Conservation (phyloP, 2,113 vertebrate species). For the Corythoichthys haematopterus region DNA sequence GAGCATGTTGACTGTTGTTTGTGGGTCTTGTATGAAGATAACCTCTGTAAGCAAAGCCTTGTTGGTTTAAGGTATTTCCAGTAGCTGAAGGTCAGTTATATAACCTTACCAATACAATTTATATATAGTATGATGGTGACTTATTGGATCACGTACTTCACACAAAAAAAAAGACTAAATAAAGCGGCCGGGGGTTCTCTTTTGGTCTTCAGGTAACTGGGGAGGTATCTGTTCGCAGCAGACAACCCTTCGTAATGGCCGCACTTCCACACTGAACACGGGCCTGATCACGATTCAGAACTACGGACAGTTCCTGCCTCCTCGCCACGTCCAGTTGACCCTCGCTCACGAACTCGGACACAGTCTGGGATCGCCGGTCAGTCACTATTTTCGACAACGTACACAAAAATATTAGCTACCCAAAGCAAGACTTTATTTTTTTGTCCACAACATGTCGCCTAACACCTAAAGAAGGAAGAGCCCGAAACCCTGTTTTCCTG, state of each 20-base stretch:
- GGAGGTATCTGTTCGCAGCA: slow-evolving; percentile 76
- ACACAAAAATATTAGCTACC: neutral
- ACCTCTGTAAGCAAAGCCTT: slow-evolving; percentile 10
- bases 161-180: neutral
- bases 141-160: neutral
- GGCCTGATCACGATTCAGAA: slow-evolving; percentile 79
- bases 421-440: neutral
- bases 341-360: slow-evolving; percentile 80
- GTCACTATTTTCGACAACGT: slow-evolving; percentile 25
- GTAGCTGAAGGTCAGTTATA: slow-evolving; percentile 28
- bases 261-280: slow-evolving; percentile 63
- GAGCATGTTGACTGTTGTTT: neutral
- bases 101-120: slow-evolving; percentile 16
- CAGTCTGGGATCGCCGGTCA: slow-evolving; percentile 77
- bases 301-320: slow-evolving; percentile 70
- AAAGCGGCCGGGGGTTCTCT: neutral
- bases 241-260: slow-evolving; percentile 17
- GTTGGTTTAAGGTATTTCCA: slow-evolving; percentile 42
- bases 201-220: slow-evolving; percentile 61
- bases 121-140: neutral
- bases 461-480: neutral
- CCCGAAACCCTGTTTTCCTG: neutral
- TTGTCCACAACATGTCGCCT: neutral
- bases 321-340: slow-evolving; percentile 70
- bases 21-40: slow-evolving; percentile 16